phyloP scores from a whole-genome alignment of 1,140 invertebrate species.

The Parapsyche elsis region DNA sequence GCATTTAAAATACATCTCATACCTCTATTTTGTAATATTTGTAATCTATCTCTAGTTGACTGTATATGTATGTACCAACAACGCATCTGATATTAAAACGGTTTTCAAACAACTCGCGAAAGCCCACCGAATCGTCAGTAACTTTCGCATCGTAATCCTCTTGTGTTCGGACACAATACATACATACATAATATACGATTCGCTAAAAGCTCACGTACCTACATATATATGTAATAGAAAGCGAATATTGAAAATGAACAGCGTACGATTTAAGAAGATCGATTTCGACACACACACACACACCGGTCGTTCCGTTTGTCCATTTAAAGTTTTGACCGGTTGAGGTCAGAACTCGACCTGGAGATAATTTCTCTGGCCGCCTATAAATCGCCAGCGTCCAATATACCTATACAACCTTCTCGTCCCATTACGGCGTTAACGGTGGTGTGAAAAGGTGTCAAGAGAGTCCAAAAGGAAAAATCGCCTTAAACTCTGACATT shows the following conservation, averaged over 20 bases:
- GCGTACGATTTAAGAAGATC: not conserved
- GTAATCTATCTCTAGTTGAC: too few relatives aligned
- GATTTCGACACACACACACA: not conserved
- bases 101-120: too few relatives aligned
- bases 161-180: not conserved
- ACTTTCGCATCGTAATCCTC: too few relatives aligned
- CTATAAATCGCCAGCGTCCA: constrained; percentile 14
- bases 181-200: constrained; percentile 23
- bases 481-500: constrained; percentile 50
- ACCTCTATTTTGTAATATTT: too few relatives aligned
- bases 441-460: constrained; percentile 34
- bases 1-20: too few relatives aligned
- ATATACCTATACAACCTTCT: not conserved
- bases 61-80: too few relatives aligned
- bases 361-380: constrained; percentile 21
- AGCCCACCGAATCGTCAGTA: too few relatives aligned
- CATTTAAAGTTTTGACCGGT: constrained; percentile 1
- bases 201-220: not conserved
- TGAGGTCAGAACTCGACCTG: constrained; percentile 17
- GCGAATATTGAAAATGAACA: not conserved
- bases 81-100: too few relatives aligned
- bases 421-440: constrained; percentile 5
- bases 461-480: constrained; percentile 40
- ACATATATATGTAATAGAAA: constrained; percentile 1
- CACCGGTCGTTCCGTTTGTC: not conserved